Conservation (phyloP, 2,113 vertebrate species). For the Tetrao urogallus region DNA sequence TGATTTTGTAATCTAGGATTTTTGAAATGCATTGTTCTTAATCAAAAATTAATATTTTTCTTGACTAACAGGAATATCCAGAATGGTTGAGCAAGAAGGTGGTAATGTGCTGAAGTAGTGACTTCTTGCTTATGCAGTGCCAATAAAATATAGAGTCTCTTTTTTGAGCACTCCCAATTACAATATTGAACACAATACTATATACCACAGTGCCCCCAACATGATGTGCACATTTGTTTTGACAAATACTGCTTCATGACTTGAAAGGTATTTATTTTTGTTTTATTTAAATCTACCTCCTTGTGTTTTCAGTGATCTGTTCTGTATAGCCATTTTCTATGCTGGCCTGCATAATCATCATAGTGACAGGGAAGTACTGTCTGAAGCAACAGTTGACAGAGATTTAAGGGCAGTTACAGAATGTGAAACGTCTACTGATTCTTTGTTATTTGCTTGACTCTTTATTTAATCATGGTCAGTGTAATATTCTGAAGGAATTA, state of each 20-base stretch:
- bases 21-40: not conserved
- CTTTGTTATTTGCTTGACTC: not conserved
- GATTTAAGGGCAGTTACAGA: not conserved
- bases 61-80: not conserved
- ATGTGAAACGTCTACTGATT: not conserved
- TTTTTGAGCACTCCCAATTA: not conserved
- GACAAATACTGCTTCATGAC: not conserved
- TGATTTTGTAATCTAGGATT: not conserved
- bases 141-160: not conserved
- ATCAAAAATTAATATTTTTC: not conserved
- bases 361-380: not conserved
- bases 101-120: not conserved
- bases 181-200: not conserved
- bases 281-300: not conserved
- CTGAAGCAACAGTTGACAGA: not conserved
- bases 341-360: not conserved
- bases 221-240: fast-evolving
- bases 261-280: not conserved
- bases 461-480: not conserved
- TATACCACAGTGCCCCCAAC: not conserved
- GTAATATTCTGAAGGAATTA: not conserved
- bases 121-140: fast-evolving
- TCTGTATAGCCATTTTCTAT: not conserved
- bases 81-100: not conserved
- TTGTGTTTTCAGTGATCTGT: not conserved